Evolutionary conservation across 1,140 invertebrate species (phyloP), one percentile per base, ranked within the genome.

Genomic region (Camponotus pennsylvanicus): DNA sequence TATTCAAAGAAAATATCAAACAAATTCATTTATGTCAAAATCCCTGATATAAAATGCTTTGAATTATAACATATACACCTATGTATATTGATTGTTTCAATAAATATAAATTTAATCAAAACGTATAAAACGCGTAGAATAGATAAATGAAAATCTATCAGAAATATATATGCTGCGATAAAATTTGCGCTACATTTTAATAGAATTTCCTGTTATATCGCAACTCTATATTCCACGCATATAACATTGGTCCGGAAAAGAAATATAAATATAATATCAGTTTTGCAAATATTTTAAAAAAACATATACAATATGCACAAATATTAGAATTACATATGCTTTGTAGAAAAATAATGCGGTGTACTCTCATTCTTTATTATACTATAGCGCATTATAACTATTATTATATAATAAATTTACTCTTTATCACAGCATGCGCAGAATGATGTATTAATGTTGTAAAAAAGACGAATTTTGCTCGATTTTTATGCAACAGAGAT

Each of bases 51-150:
- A 21, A 79, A 49, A 79, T 80, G 13, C 64, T n/a, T 69, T 40
- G 3, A 40, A 6, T 40, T 40, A 40, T 40, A 40, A 40, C 6
- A 6, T 40, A 40, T 40, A 6, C 6, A 40, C 37, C 37, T 40
- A 40, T 73, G 34, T 45, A 37, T 49, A 49, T 73, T 59, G n/a
- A 49, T 42, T 70, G 21, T 15, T 42, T n/a, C 21, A 82, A 61
- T 13, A 83, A 75, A 83, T 75, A 83, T 57, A 61, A 59, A 71
- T 45, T 73, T 63, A 73, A 82, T 82, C 27, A 61, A 83, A 83
- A 49, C 3, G 40, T 49, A 61, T 69, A 45, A 52, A 52, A n/a
- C 5, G 3, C 49, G 34, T 40, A 79, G n/a, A 75, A 55, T 45
- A 61, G 27, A 73, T 13, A 61, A 73, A 83, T 49, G 5, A 52